These are phyloP conservation scores for Punctoribates punctum DNA, from an alignment of 2,888 invertebrate species.

Conservation along the genomic window DNA sequence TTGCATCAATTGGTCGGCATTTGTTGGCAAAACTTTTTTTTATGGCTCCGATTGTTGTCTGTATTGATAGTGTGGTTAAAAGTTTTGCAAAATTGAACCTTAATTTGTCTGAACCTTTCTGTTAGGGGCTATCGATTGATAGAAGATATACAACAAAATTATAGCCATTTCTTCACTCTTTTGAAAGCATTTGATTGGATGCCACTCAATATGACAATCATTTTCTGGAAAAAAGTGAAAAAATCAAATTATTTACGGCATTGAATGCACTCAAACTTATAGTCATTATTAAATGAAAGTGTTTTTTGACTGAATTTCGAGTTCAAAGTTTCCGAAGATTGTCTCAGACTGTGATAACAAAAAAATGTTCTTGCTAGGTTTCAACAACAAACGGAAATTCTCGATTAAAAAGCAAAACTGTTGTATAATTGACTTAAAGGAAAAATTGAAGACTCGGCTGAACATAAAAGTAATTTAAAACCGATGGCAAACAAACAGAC, in stretches of 20 bases:
- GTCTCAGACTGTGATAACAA: no score
- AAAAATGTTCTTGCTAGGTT: no score
- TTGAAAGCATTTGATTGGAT: neutral
- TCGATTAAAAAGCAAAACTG: no score
- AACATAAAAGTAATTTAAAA: no score
- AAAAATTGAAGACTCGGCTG: no score
- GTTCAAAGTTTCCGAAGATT: no score
- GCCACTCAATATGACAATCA: neutral
- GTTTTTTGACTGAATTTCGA: no score
- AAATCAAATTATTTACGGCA: neutral
- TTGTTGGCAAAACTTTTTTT: neutral
- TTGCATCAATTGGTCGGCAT: neutral
- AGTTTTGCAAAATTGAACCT: neutral
- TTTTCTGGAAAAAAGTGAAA: neutral
- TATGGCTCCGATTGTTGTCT: neutral
- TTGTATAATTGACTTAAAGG: no score
- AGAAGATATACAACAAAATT: neutral
- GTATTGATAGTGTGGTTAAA: neutral
- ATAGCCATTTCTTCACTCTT: slow-evolving; percentile 3
- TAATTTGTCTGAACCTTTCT: neutral
- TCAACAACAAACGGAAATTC: no score
- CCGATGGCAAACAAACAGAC: no score
- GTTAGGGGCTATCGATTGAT: neutral
- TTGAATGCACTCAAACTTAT: neutral
- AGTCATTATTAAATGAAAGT: no score